Conservation (phyloP, 2,113 vertebrate genomes). For the Casuarius casuarius region DNA sequence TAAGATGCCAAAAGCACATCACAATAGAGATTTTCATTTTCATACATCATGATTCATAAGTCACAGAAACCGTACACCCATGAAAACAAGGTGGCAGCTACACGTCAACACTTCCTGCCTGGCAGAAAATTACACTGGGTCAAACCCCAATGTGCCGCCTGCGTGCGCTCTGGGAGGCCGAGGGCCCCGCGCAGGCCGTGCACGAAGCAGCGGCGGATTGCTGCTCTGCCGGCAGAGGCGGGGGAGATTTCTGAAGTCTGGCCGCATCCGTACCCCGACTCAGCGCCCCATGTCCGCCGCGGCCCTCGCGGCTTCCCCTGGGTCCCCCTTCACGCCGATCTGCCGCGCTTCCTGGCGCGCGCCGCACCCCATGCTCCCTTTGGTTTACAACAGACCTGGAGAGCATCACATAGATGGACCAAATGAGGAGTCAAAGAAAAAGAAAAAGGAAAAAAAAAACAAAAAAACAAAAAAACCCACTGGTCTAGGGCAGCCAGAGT, state of each 20-base stretch:
- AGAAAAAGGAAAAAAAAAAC: not conserved
- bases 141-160: not conserved
- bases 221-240: not conserved
- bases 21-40: constrained; percentile 31
- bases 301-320: not conserved
- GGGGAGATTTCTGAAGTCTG: too few relatives aligned
- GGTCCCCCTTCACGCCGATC: not conserved
- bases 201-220: not conserved
- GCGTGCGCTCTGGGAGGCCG: not conserved
- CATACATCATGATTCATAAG: constrained; percentile 37
- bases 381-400: not conserved
- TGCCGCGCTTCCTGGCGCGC: not conserved
- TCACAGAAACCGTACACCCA: not conserved
- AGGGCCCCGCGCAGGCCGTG: rapidly evolving
- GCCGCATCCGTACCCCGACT: rapidly evolving
- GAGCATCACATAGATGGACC: not conserved
- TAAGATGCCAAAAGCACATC: constrained; percentile 52
- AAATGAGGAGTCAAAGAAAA: not conserved
- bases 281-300: not conserved
- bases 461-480: not conserved
- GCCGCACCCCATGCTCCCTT: not conserved
- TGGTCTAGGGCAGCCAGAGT: not conserved
- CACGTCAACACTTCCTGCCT: not conserved
- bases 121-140: not conserved
- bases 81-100: constrained; percentile 10